A percentile compares a stretch with the other conserved stretches of the same genome.
These are phyloP conservation scores for Vireo altiloquus DNA, from an alignment of 2,113 vertebrate genomes.

Conservation along the genomic window DNA sequence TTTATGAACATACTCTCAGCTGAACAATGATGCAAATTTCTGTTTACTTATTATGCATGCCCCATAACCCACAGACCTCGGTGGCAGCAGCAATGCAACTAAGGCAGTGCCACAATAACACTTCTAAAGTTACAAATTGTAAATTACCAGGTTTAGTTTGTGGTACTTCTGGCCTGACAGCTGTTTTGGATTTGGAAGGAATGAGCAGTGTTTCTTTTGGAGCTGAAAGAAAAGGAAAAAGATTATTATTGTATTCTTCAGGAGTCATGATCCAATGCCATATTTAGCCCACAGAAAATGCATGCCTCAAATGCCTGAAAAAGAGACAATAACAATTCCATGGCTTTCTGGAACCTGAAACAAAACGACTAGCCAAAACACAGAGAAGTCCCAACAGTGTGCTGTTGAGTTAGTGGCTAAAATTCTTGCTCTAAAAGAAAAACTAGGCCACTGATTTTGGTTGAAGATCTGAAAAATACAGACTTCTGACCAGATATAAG, in stretches of 20 bases:
- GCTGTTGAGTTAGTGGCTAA: not conserved
- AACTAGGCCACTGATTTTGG: not conserved
- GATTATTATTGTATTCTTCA: slow-evolving; percentile 19
- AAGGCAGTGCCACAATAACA: not conserved
- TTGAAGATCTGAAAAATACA: not conserved
- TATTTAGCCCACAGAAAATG: slow-evolving; percentile 27
- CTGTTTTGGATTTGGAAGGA: slow-evolving; percentile 73
- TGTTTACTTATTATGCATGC: not conserved
- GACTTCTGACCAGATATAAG: not conserved
- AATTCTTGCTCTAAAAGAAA: not conserved
- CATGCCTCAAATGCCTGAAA: slow-evolving; percentile 45
- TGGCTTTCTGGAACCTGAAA: slow-evolving; percentile 50
- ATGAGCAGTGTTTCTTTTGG: slow-evolving; percentile 65
- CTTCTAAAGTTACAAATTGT: not conserved
- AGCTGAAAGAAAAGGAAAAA: slow-evolving; percentile 70
- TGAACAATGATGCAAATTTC: not conserved
- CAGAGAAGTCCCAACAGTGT: not conserved
- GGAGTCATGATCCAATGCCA: slow-evolving; percentile 8
- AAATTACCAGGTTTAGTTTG: slow-evolving; percentile 74
- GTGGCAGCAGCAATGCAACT: not conserved
- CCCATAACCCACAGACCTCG: not conserved
- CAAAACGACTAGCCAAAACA: not conserved
- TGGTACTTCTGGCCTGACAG: slow-evolving; percentile 52
- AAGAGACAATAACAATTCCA: slow-evolving; percentile 39
- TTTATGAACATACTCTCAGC: not conserved